These are phyloP conservation scores for Leptinotarsa lineolata DNA, from an alignment of 1,140 invertebrate genomes.

Conservation along the genomic window DNA sequence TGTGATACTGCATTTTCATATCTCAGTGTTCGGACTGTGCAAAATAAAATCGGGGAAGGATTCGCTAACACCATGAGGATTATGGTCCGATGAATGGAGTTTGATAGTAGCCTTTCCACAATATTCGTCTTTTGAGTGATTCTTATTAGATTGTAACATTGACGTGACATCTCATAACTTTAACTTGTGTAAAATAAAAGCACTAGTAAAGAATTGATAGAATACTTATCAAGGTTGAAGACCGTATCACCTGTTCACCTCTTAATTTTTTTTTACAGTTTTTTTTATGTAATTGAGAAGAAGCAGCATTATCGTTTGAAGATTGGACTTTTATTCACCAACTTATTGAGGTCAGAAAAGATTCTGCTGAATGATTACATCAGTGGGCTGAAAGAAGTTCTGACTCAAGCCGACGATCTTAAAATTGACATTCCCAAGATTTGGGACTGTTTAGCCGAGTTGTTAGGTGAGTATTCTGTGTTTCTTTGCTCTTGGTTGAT, in stretches of 20 bases:
- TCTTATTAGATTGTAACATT: no score
- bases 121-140: neutral
- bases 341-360: conserved; percentile 53
- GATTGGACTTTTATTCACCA: conserved; percentile 53
- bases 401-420: conserved; percentile 66
- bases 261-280: conserved; percentile 43
- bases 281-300: conserved; percentile 50
- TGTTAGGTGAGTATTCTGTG: conserved; percentile 60
- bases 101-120: conserved; percentile 44
- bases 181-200: no score
- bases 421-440: conserved; percentile 77
- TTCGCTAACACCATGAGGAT: conserved; percentile 5
- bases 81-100: conserved; percentile 19
- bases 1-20: conserved; percentile 10
- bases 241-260: neutral
- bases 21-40: conserved; percentile 34
- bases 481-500: neutral
- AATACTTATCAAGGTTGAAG: no score
- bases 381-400: conserved; percentile 60
- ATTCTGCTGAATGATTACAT: conserved; percentile 55
- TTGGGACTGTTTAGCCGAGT: conserved; percentile 71
- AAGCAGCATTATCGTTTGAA: conserved; percentile 52
- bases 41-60: conserved; percentile 32
- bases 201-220: no score
- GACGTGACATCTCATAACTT: no score